These are phyloP conservation scores for Anastrepha ludens DNA, from an alignment of 1,140 invertebrate species.

Conservation along the genomic window DNA sequence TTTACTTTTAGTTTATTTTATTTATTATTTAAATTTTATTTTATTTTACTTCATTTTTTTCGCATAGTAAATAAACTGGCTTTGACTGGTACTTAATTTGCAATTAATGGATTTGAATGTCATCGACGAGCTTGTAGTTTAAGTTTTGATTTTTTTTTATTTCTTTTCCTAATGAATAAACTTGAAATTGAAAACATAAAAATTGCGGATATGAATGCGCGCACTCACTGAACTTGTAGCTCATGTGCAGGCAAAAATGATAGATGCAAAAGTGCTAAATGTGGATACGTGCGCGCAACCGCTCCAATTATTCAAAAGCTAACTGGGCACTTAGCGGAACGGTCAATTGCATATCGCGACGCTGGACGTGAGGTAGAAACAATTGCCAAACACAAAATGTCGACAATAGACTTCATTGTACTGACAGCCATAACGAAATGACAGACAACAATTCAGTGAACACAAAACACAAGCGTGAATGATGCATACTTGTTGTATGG, in stretches of 20 bases:
- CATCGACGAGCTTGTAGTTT: neutral
- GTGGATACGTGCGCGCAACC: neutral
- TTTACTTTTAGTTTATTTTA: too few relatives aligned
- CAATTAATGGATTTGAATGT: slow-evolving; percentile 36
- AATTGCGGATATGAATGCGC: neutral
- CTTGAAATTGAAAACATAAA: neutral
- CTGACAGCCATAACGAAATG: slow-evolving; percentile 14
- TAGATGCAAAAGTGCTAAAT: slow-evolving; percentile 5
- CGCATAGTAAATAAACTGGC: neutral
- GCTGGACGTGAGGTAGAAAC: slow-evolving; percentile 22
- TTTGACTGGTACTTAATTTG: neutral
- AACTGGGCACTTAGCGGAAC: neutral
- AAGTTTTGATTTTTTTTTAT: neutral
- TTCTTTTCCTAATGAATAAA: neutral
- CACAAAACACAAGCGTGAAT: neutral
- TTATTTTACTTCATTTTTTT: too few relatives aligned
- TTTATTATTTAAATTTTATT: too few relatives aligned
- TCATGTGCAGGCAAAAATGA: neutral
- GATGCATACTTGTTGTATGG: neutral
- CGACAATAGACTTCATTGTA: slow-evolving; percentile 4
- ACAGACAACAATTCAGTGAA: neutral
- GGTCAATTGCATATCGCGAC: slow-evolving; percentile 7
- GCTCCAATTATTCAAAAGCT: neutral
- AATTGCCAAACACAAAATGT: neutral
- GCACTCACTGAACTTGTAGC: neutral